phyloP scores from a whole-genome alignment of 2,113 vertebrate genomes.

The Rallus limicola region DNA sequence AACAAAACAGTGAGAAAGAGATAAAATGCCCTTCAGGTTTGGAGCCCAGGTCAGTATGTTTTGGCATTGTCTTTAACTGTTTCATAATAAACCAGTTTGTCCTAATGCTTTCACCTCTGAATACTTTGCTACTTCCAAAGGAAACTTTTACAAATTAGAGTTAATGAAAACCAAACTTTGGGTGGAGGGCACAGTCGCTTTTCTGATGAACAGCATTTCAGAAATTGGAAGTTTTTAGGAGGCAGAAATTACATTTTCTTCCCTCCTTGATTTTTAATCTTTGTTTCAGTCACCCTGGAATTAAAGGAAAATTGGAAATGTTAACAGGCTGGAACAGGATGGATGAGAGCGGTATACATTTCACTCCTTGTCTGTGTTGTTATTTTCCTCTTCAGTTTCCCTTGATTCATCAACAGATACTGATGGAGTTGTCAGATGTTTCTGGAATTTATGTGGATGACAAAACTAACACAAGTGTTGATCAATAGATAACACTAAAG shows the following conservation, averaged over 20 bases:
- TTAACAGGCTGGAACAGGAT: not conserved
- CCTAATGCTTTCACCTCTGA: not conserved
- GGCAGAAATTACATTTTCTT: not conserved
- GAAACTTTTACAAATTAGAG: not conserved
- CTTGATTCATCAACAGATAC: not conserved
- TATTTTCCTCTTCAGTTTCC: not conserved
- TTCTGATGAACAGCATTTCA: not conserved
- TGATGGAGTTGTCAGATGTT: not conserved
- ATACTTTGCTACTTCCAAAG: not conserved
- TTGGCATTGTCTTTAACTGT: not conserved
- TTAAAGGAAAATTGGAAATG: not conserved
- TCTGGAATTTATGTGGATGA: not conserved
- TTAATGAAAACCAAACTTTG: not conserved
- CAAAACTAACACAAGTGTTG: not conserved
- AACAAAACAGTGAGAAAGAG: not conserved
- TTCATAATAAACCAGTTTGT: not conserved
- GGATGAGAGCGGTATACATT: not conserved
- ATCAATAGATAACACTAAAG: not conserved
- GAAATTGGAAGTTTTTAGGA: not conserved
- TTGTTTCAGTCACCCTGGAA: not conserved
- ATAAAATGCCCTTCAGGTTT: not conserved
- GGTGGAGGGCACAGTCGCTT: not conserved
- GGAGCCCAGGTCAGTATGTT: not conserved
- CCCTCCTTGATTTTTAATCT: not conserved
- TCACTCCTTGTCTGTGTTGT: not conserved